Base-by-base conservation (phyloP, 2,888 invertebrate species). In the Anaspis maculata region DNA sequence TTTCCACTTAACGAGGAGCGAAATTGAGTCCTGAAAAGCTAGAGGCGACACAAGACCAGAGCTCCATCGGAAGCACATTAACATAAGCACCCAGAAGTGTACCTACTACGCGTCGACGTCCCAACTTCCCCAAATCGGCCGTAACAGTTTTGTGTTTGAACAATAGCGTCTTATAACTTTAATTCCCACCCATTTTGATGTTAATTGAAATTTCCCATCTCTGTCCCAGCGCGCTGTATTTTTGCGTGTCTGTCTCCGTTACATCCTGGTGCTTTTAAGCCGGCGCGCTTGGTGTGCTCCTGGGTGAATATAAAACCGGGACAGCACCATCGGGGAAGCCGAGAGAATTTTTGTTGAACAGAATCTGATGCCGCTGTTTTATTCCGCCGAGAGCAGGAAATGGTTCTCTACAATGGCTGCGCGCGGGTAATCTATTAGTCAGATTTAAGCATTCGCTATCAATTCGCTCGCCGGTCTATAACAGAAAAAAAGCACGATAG, bases 141-240 rank as follows among this genome's bases (percentile, higher is more conserved):
- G 34, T 36, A 44, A 44, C 39, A 40, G 46, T 44, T 45, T 45
- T 44, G 46, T 44, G 43, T 44, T 49, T 42, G 34, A 37, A 45
- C 42, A 44, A 37, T 40, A 34, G 34, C 34, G 42, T 36, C 43
- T 43, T 45, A 44, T 42, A 45, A 41, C 27, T 42, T 43, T 43
- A 45, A 45, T 45, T 45, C 39, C 36, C 25, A 35, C 37, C 42
- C 41, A 45, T 43, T 40, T 40, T 43, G 39, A 32, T 38, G 42
- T 43, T 49, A 44, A 47, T 49, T 47, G 45, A 44, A 46, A 46
- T 41, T 37, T 39, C 22, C 29, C 27, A 21, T 35, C 39, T 39
- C 28, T 32, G 31, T 39, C 37, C 29, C n/a, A 6, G 25, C 24
- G 30, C 29, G n/a, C n/a, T n/a, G n/a, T n/a, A n/a, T 37, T 37